Percentiles rank a stretch among this genome's conserved stretches.
Evolutionary conservation across 2,113 vertebrate species (phyloP).

Genomic region (Aldabrachelys gigantea): DNA sequence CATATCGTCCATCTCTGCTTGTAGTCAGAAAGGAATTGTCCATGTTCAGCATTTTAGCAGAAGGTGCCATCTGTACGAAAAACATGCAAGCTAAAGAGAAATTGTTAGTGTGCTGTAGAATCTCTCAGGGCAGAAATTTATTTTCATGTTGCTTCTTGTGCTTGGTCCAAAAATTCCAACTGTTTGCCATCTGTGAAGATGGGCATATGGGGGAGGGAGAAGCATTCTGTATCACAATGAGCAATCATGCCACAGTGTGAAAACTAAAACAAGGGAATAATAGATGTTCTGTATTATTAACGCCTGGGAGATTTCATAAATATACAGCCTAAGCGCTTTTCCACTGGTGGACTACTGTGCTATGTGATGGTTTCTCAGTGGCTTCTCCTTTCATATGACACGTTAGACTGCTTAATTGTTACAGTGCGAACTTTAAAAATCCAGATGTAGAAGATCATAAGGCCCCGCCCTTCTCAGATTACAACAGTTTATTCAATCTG

Average conservation of each 20-base stretch:
- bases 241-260: fast-evolving
- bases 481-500: background rate
- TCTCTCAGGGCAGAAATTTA: slow-evolving; percentile 31
- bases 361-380: background rate
- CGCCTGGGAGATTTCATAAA: background rate
- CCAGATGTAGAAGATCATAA: background rate
- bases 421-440: fast-evolving
- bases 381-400: background rate
- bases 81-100: slow-evolving; percentile 40
- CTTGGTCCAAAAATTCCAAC: slow-evolving; percentile 61
- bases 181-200: slow-evolving; percentile 67
- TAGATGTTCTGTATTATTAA: background rate
- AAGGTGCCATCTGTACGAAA: background rate
- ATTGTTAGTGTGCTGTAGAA: slow-evolving; percentile 46
- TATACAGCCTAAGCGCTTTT: background rate
- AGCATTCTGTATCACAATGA: background rate
- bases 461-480: background rate
- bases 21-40: slow-evolving; percentile 25
- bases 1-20: slow-evolving; percentile 27
- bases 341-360: fast-evolving
- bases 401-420: background rate
- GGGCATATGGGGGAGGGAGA: background rate
- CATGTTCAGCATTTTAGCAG: slow-evolving; percentile 47
- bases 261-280: background rate
- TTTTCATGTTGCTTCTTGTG: slow-evolving; percentile 56